Base-by-base conservation (phyloP, 2,888 invertebrate species). In the Epirrita christyi region DNA sequence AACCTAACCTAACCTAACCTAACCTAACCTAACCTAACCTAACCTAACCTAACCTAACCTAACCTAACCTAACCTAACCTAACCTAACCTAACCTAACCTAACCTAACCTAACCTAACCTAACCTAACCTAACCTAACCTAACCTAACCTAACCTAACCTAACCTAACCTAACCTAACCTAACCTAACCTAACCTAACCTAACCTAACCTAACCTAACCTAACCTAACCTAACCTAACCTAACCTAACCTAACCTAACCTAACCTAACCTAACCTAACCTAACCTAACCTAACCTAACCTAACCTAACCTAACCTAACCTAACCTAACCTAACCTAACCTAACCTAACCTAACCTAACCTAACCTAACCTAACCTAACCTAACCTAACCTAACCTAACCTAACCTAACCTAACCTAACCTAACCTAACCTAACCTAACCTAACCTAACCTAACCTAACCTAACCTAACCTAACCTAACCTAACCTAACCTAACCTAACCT, bases 301-400 rank as follows among this genome's bases (percentile, higher is more conserved):
- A 42, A 42, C 42, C 42, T 42, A 42, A 42, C 42, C 42, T 42
- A 59, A 59, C 59, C 59, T 59, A 62, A 58, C 60, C 61, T 59
- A 55, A 57, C 21, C 21, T 21, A 21, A 21, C 21, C 21, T 21
- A 54, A 54, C 57, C 55, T 57, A 50, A 50, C 55, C 55, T 55
- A 51, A 50, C 57, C 55, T 54, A 68, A 21, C 21, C 21, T 21
- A 21, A 21, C 21, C 21, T 21, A 21, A 21, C 21, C 21, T 21
- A 21, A 21, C 47, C 60, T 67, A 70, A 69, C 69, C 66, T 64
- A 69, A 68, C 71, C 63, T 66, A 71, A 68, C 70, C 21, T 21
- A 21, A 21, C 66, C 63, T 21, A 21, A 21, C 21, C 21, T 21
- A 21, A 21, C 21, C 21, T 21, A 21, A 36, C 36, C 36, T 36